Evolutionary conservation across 2,113 vertebrate species (phyloP), one percentile per base, ranked within the genome.

Genomic region (Chaenocephalus aceratus): DNA sequence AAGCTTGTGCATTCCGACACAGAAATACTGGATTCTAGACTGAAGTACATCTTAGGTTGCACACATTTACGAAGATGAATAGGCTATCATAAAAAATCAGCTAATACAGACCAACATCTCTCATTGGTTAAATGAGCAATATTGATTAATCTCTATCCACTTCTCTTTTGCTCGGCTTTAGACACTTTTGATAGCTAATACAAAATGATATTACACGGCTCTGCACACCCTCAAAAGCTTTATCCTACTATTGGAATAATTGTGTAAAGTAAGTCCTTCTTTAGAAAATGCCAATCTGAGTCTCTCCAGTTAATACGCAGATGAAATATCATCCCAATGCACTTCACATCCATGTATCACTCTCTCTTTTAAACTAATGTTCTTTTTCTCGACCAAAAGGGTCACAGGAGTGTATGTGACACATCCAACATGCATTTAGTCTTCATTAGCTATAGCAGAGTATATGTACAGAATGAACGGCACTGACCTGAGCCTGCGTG

Each of bases 401-500:
- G 84, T 84, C 77, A 82, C 69, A 69, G 73, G 49, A 52, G 58
- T 75, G 12, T 30, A 12, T 79, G 82, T 79, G 74, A 76, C 57
- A 56, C 48, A 79, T 79, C 86, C 80, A 79, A 74, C 90, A 92
- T 93, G 92, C 94, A 94, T 82, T 88, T 82, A 58, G 70, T 87
- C 81, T 91, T 93, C 84, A 84, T 94, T 86, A 92, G 77, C 89
- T 88, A 83, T 79, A 93, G 87, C 89, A 91, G 75, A 93, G 83
- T 80, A 83, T 66, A 92, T 79, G 91, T 89, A 93, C 91, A 96
- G 96, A 97, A 96, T 93, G 88, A 94, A 94, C 90, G 92, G 88
- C 95, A 98, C 97, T 97, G 96, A 98, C 97, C 98, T 98, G 97
- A 97, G 97, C 98, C 97, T 98, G 98, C 95, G 97, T 92, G 96